phyloP scores from a whole-genome alignment of 2,797 vertebrate genomes.

The Sarcophilus harrisii region DNA sequence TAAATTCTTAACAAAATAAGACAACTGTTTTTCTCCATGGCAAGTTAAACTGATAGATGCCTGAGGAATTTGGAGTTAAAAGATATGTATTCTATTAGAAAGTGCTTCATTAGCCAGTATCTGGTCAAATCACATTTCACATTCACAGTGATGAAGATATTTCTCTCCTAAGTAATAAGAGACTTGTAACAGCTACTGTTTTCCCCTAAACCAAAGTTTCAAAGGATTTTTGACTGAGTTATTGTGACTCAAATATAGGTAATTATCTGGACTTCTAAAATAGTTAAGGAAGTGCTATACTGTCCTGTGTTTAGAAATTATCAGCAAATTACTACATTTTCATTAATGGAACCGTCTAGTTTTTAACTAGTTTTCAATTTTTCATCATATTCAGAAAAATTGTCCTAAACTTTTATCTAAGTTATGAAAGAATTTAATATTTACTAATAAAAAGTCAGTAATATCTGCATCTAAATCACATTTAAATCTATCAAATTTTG shows the following conservation, averaged over 20 bases:
- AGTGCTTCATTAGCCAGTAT: neutral
- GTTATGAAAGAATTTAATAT: neutral
- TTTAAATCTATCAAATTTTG: conserved; percentile 39
- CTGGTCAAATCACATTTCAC: neutral
- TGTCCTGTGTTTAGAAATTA: neutral
- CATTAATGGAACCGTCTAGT: neutral
- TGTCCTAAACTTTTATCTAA: neutral
- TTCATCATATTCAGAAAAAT: neutral
- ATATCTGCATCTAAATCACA: neutral
- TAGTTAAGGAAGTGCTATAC: neutral
- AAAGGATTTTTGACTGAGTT: neutral
- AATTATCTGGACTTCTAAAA: neutral
- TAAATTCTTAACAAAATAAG: conserved; percentile 55
- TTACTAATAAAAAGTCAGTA: no score
- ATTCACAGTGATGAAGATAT: neutral
- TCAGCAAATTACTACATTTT: neutral
- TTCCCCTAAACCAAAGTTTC: neutral
- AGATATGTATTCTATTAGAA: neutral
- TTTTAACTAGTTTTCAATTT: no score
- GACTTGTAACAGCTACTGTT: neutral
- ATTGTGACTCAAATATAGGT: neutral
- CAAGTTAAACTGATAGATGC: conserved; percentile 34
- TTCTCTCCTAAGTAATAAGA: neutral
- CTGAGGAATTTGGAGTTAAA: neutral
- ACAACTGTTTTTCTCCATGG: conserved; percentile 41